Conservation (phyloP, 2,888 invertebrate genomes). For the Phasia obesa region DNA sequence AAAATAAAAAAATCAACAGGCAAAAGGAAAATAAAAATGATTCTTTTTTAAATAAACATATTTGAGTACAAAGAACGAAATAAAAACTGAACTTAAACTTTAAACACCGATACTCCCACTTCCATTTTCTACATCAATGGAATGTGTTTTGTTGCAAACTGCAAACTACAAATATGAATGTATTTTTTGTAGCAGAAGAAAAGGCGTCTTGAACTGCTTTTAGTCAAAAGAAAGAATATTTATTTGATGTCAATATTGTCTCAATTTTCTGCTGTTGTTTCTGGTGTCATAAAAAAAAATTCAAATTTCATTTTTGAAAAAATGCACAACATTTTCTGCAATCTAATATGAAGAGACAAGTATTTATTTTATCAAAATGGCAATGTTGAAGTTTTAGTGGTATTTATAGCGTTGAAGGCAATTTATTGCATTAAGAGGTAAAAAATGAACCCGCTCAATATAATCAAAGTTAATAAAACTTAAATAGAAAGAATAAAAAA, state of each 20-base stretch:
- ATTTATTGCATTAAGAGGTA: background rate
- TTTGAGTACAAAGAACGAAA: constrained; percentile 2
- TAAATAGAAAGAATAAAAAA: no score
- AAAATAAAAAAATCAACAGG: constrained; percentile 5
- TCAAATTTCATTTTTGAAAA: background rate
- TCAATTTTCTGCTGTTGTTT: constrained; percentile 32
- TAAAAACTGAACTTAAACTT: constrained; percentile 24
- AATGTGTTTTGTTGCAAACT: constrained; percentile 2
- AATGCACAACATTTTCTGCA: background rate
- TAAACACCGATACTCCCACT: constrained; percentile 22
- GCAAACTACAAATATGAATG: constrained; percentile 4
- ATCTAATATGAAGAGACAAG: background rate
- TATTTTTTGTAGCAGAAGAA: constrained; percentile 1
- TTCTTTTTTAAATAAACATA: background rate
- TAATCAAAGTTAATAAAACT: no score
- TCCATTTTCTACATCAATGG: constrained; percentile 36
- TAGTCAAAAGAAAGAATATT: constrained; percentile 11
- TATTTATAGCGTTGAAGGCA: background rate
- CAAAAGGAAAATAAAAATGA: background rate
- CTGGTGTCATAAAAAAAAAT: no score
- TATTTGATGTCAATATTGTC: constrained; percentile 51
- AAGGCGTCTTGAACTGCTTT: constrained; percentile 40
- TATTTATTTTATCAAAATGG: background rate
- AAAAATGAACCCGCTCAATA: background rate
- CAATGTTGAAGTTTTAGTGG: background rate